Evolutionary conservation across 2,113 vertebrate species (phyloP).

Genomic region (Barbus barbus): DNA sequence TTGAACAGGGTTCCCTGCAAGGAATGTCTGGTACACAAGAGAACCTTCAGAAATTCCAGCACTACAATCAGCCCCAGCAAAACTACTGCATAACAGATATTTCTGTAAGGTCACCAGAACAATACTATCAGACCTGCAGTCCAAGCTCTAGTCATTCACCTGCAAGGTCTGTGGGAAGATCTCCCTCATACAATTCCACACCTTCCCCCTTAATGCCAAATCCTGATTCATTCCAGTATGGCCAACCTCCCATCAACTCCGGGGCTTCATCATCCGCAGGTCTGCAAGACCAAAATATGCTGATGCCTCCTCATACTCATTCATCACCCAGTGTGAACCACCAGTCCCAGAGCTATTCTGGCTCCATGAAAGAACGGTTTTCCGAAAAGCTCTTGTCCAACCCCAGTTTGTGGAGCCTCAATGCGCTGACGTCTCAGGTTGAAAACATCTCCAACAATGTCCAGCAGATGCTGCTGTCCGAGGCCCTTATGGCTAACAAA

Average conservation of each 20-base stretch:
- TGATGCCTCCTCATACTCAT: slow-evolving; percentile 85
- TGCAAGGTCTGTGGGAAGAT: slow-evolving; percentile 90
- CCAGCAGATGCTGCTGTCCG: slow-evolving; percentile 94
- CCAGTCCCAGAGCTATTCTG: slow-evolving; percentile 81
- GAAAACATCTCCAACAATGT: slow-evolving; percentile 98
- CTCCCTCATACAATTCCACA: slow-evolving; percentile 94
- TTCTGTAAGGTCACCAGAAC: slow-evolving; percentile 89
- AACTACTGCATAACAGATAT: slow-evolving; percentile 89
- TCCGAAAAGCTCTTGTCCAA: slow-evolving; percentile 92
- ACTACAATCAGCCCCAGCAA: slow-evolving; percentile 87
- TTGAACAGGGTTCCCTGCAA: slow-evolving; percentile 82
- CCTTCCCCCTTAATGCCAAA: slow-evolving; percentile 95
- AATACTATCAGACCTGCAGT: slow-evolving; percentile 98
- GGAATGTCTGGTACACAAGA: slow-evolving; percentile 83
- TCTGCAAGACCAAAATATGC: slow-evolving; percentile 87
- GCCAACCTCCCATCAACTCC: slow-evolving; percentile 81
- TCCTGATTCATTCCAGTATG: slow-evolving; percentile 91
- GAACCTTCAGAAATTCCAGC: slow-evolving; percentile 88
- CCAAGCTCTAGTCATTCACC: slow-evolving; percentile 94
- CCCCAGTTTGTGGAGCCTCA: slow-evolving; percentile 94
- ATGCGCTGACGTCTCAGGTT: slow-evolving; percentile 94
- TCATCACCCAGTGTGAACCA: slow-evolving; percentile 79
- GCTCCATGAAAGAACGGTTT: slow-evolving; percentile 88
- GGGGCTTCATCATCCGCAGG: slow-evolving; percentile 72
- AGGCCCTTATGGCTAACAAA: slow-evolving; percentile 84